A percentile compares a stretch with the other conserved stretches of the same genome.
Conservation (phyloP, 1,140 invertebrate genomes). For the Drosophila punjabiensis region DNA sequence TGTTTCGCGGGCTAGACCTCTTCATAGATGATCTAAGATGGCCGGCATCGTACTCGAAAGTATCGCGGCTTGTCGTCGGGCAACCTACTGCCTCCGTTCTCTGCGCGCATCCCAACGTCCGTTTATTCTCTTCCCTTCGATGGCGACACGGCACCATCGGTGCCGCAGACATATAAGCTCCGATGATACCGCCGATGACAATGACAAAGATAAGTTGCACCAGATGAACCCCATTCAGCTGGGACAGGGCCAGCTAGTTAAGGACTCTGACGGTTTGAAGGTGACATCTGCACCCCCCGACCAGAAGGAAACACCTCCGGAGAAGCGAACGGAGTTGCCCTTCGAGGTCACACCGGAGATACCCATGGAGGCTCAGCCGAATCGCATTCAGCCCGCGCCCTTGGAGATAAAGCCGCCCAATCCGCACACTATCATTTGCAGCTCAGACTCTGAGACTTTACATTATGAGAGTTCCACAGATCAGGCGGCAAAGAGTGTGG, state of each 20-base stretch:
- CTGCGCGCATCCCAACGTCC: background rate
- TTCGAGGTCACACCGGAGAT: conserved; percentile 31
- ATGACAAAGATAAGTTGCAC: background rate
- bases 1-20: background rate
- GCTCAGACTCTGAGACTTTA: background rate
- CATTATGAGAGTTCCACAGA: background rate
- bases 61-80: conserved; percentile 23
- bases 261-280: background rate
- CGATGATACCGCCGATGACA: background rate
- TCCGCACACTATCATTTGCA: conserved; percentile 21
- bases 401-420: conserved; percentile 20
- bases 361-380: conserved; percentile 15
- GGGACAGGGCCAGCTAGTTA: background rate
- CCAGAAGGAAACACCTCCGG: conserved; percentile 12
- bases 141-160: background rate
- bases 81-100: conserved; percentile 2
- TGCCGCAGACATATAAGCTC: conserved; percentile 1
- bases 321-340: conserved; percentile 30
- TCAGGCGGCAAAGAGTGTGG: too few relatives aligned
- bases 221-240: background rate
- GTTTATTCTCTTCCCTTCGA: background rate
- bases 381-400: conserved; percentile 1
- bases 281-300: conserved; percentile 10
- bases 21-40: conserved; percentile 4
- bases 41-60: conserved; percentile 20